Percentiles rank a stretch among this genome's conserved stretches.
These are phyloP conservation scores for Cotesia typhae DNA, from an alignment of 1,140 invertebrate species.

Conservation along the genomic window DNA sequence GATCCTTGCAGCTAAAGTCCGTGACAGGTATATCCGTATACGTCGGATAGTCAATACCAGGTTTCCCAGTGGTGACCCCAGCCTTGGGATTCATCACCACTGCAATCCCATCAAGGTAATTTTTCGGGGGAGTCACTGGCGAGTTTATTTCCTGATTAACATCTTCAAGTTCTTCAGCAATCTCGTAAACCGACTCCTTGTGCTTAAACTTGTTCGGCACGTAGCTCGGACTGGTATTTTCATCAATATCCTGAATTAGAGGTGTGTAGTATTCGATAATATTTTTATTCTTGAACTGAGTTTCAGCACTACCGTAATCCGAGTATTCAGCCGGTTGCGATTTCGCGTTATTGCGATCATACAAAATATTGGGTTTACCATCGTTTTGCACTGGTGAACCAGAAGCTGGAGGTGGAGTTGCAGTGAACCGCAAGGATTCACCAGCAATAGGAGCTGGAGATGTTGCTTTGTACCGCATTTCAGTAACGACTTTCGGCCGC, in stretches of 20 bases:
- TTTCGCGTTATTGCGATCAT: slow-evolving; percentile 34
- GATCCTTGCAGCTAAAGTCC: slow-evolving; percentile 82
- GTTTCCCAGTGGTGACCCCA: slow-evolving; percentile 75
- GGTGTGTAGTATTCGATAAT: slow-evolving; percentile 56
- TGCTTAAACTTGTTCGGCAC: slow-evolving; percentile 16
- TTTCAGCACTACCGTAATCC: slow-evolving; percentile 25
- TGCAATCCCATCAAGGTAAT: slow-evolving; percentile 43
- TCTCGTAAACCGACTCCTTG: slow-evolving; percentile 47
- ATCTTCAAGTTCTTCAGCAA: slow-evolving; percentile 47
- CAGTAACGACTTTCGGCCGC: slow-evolving; percentile 56
- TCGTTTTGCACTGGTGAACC: no score
- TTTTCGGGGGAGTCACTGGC: slow-evolving; percentile 35
- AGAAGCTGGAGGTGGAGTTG: background rate
- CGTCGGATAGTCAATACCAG: slow-evolving; percentile 85
- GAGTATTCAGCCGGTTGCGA: slow-evolving; percentile 32
- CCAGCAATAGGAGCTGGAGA: slow-evolving; percentile 46
- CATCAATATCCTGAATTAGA: slow-evolving; percentile 51
- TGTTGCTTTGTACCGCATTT: slow-evolving; percentile 53
- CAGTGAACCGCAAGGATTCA: slow-evolving; percentile 40
- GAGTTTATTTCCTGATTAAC: slow-evolving; percentile 45
- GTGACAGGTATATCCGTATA: slow-evolving; percentile 80
- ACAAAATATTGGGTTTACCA: no score
- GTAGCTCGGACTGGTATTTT: slow-evolving; percentile 39
- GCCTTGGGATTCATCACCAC: slow-evolving; percentile 50
- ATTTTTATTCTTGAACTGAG: slow-evolving; percentile 44